phyloP scores from a whole-genome alignment of 2,888 invertebrate genomes.

The Mongoloraphidia duomilia region DNA sequence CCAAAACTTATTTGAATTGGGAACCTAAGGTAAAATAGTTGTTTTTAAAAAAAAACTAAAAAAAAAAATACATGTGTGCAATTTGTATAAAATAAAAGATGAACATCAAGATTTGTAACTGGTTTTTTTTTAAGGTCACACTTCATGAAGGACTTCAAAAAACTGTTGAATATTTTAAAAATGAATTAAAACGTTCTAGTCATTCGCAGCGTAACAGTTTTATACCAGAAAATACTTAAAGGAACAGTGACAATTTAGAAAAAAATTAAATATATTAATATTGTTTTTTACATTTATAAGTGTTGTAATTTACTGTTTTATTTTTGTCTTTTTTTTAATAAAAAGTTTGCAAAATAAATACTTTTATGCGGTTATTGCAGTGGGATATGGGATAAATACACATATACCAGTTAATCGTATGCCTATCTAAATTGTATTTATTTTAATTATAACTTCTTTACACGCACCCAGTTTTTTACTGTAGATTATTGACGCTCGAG shows the following conservation, averaged over 20 bases:
- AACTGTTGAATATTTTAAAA: constrained; percentile 87
- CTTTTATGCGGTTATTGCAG: too few species aligned
- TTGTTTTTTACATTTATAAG: background rate
- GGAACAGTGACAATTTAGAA: background rate
- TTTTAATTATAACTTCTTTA: too few species aligned
- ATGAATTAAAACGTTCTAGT: constrained; percentile 57
- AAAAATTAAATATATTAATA: background rate
- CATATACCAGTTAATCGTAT: too few species aligned
- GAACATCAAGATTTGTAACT: constrained; percentile 4
- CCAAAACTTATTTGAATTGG: constrained; percentile 77
- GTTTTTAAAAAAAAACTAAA: background rate
- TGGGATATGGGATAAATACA: too few species aligned
- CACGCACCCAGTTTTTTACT: too few species aligned
- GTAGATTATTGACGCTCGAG: too few species aligned
- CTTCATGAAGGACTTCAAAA: constrained; percentile 75
- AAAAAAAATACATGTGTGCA: background rate
- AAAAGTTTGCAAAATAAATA: too few species aligned
- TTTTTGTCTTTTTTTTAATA: too few species aligned
- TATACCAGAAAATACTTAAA: constrained; percentile 13
- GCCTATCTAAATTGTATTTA: too few species aligned
- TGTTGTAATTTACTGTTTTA: too few species aligned
- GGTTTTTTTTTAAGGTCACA: constrained; percentile 41
- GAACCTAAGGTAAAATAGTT: constrained; percentile 58
- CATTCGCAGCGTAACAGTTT: constrained; percentile 38
- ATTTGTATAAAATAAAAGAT: background rate